Evolutionary conservation across 2,797 vertebrate genomes (phyloP).

Genomic region (Melanotaenia trifasciata): DNA sequence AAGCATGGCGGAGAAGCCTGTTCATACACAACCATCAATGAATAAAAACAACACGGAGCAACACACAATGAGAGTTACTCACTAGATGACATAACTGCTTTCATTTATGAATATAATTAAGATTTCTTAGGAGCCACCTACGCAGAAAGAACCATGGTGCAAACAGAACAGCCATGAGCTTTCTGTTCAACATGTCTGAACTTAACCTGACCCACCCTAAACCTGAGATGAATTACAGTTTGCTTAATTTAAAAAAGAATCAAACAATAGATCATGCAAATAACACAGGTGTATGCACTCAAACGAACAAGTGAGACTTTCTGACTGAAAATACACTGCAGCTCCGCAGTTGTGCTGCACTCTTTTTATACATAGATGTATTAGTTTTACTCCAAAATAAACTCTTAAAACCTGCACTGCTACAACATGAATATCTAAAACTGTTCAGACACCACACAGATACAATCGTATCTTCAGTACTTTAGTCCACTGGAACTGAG

Average conservation of each 20-base stretch:
- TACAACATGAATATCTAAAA: neutral
- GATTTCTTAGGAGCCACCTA: neutral
- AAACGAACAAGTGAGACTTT: neutral
- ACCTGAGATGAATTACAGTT: neutral
- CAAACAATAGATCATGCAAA: constrained; percentile 7
- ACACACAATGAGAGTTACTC: constrained; percentile 9
- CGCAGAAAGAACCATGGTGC: neutral
- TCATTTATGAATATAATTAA: neutral
- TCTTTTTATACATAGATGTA: neutral
- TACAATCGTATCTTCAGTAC: neutral
- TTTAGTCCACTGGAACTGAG: constrained; percentile 4
- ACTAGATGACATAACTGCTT: neutral
- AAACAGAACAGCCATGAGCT: constrained; percentile 6
- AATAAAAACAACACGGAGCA: neutral
- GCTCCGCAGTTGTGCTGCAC: neutral
- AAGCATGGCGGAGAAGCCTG: constrained; percentile 6
- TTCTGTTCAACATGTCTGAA: constrained; percentile 22
- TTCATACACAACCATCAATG: constrained; percentile 19
- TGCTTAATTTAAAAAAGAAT: neutral
- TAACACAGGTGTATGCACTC: constrained; percentile 1
- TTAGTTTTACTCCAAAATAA: neutral
- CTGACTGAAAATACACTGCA: neutral
- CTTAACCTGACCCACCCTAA: constrained; percentile 25
- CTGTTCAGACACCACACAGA: too few relatives aligned
- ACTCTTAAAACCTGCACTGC: neutral